Base-by-base conservation (phyloP, 2,888 invertebrate genomes). In the Euphydryas editha region DNA sequence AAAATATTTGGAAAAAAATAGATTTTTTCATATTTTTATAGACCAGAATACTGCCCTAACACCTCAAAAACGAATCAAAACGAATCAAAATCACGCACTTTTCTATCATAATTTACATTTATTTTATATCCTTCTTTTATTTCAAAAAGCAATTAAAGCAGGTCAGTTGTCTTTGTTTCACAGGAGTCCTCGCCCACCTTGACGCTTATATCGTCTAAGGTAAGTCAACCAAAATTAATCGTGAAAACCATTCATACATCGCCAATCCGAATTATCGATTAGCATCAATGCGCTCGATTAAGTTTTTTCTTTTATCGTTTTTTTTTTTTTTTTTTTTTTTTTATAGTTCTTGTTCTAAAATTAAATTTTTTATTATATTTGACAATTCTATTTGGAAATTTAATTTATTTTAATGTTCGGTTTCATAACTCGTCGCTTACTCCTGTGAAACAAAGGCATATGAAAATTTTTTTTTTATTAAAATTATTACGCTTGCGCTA, bases 121-220 rank as follows among this genome's bases (percentile, higher is more conserved):
- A n/a, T 30, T 36, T 18, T 13, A 21, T 15, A 49, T 15, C 13
- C 21, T 21, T 30, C 10, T 54, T 54, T 54, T 54, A 10, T 54
- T 54, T 17, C 36, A 54, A 76, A 79, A 79, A 78, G 70, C 83
- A 84, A 86, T 85, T 89, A 90, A 90, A 90, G 87, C 88, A 88
- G 87, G 88, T 77, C 79, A 81, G 80, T 83, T 85, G 82, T 90
- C 88, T 87, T 92, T 92, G 93, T 94, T 93, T 94, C 94, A 80
- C 95, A 96, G 95, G 95, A 95, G 92, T 95, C 95, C 83, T 95
- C 96, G 87, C 95, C 95, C 84, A 95, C 95, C 91, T 94, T 95
- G 94, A 95, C 95, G 91, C 94, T 95, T 86, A 94, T 95, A 90
- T 95, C 95, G 93, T 95, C 95, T 88, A 95, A 95, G 95, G 95